Evolutionary conservation across 2,113 vertebrate genomes (phyloP).

Genomic region (Triplophysa dalaica): DNA sequence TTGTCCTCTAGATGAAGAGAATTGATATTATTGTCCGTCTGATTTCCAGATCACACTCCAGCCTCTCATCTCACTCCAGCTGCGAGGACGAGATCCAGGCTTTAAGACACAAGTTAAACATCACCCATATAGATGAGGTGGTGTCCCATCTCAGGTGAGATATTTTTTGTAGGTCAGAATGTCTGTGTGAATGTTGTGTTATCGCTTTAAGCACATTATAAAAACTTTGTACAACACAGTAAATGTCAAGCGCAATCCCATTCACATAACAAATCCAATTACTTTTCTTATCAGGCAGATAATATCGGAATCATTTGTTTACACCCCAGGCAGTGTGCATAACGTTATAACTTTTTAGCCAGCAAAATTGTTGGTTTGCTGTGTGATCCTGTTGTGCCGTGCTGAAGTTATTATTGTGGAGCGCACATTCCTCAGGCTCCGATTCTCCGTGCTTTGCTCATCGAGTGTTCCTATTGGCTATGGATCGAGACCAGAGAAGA

Average conservation of each 20-base stretch:
- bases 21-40: background rate
- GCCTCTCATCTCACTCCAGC: conserved; percentile 56
- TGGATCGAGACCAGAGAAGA: conserved; percentile 15
- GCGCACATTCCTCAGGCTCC: background rate
- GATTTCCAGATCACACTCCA: conserved; percentile 55
- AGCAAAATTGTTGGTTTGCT: conserved; percentile 6
- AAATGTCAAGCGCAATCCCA: conserved; percentile 2
- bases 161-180: background rate
- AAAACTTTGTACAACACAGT: background rate
- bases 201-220: background rate
- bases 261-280: conserved; percentile 7
- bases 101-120: conserved; percentile 76
- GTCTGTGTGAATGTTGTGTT: background rate
- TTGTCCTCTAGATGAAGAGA: background rate
- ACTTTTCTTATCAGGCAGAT: conserved; percentile 32
- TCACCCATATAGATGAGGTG: conserved; percentile 75
- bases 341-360: conserved; percentile 4
- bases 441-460: background rate
- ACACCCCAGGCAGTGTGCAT: conserved; percentile 5
- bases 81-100: conserved; percentile 67
- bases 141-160: conserved; percentile 77
- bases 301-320: conserved; percentile 35
- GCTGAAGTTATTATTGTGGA: conserved; percentile 27
- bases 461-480: background rate
- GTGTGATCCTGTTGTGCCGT: conserved; percentile 20